Conservation (phyloP, 2,797 vertebrate genomes). For the Psittacula derbiana region DNA sequence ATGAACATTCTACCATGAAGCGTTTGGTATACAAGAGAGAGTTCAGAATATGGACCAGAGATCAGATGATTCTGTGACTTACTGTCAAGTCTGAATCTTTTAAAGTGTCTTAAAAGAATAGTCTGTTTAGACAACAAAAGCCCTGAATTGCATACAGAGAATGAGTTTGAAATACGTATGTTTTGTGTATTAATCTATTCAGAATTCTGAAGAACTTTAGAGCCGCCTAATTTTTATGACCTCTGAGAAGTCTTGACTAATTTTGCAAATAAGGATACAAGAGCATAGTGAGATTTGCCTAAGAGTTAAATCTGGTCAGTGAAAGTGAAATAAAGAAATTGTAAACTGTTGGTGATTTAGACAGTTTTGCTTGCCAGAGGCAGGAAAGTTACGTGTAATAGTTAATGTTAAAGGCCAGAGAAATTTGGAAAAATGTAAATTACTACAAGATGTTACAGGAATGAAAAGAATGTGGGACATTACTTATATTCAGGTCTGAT, state of each 20-base stretch:
- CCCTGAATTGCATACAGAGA: neutral
- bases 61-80: neutral
- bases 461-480: neutral
- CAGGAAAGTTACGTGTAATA: neutral
- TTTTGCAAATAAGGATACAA: neutral
- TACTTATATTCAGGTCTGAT: neutral
- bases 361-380: neutral
- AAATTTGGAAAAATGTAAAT: neutral
- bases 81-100: neutral
- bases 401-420: neutral
- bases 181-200: neutral
- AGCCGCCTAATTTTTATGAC: neutral
- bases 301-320: neutral
- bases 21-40: neutral
- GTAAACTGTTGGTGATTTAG: neutral
- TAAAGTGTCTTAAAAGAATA: neutral
- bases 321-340: neutral
- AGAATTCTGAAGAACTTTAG: neutral
- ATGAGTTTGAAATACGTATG: neutral
- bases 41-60: neutral
- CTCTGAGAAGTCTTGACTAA: neutral
- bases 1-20: neutral
- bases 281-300: neutral
- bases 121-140: neutral
- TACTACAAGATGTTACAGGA: neutral